Percentiles rank a stretch among this genome's conserved stretches.
These are phyloP conservation scores for Platypus cylindrus DNA, from an alignment of 2,888 invertebrate species.

Conservation along the genomic window DNA sequence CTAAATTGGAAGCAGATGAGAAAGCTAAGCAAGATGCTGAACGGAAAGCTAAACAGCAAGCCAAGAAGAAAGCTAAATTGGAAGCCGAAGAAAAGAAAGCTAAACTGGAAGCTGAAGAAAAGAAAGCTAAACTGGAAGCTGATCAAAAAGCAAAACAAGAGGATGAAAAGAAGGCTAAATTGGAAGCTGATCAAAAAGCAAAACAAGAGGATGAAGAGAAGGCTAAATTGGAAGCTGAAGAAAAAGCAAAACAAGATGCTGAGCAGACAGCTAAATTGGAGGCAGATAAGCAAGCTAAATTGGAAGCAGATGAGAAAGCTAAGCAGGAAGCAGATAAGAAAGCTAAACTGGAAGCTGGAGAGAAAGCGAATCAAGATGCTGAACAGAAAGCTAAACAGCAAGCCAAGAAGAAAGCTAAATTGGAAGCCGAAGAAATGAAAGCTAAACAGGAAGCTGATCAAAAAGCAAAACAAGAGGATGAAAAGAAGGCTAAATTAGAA, in stretches of 20 bases:
- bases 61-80: constrained; percentile 7
- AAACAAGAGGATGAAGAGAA: constrained; percentile 12
- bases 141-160: constrained; percentile 9
- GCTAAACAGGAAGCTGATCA: too few relatives aligned
- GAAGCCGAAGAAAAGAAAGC: constrained; percentile 10
- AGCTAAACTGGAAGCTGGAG: constrained; percentile 15
- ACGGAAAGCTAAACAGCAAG: constrained; percentile 16
- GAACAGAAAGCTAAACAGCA: too few relatives aligned
- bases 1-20: constrained; percentile 5
- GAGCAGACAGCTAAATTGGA: constrained; percentile 6
- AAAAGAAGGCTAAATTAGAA: constrained; percentile 13
- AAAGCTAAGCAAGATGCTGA: constrained; percentile 9
- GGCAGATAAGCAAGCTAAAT: constrained; percentile 16
- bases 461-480: constrained; percentile 10
- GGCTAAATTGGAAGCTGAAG: constrained; percentile 15
- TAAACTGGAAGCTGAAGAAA: constrained; percentile 11
- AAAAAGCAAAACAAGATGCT: constrained; percentile 10
- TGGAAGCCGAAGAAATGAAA: too few relatives aligned
- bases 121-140: too few relatives aligned
- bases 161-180: constrained; percentile 11
- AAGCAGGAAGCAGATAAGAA: constrained; percentile 16
- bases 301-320: constrained; percentile 11
- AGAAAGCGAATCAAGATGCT: too few relatives aligned
- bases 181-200: constrained; percentile 13
- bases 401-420: too few relatives aligned